Base-by-base conservation (phyloP, 2,888 invertebrate species). In the Drosophila fungiperda region DNA sequence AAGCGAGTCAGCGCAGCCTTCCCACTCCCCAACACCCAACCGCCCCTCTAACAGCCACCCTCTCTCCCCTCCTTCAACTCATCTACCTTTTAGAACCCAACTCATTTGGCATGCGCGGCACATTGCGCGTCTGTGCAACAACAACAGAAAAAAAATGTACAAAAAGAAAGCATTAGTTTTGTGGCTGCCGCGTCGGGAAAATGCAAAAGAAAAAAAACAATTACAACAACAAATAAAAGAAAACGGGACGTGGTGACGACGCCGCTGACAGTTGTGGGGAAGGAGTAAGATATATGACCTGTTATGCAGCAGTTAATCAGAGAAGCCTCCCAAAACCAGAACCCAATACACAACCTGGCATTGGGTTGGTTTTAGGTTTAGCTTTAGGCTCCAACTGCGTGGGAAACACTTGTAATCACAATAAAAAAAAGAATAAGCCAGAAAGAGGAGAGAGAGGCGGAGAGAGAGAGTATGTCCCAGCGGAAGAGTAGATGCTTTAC, bases 71-170 rank as follows among this genome's bases (percentile, higher is more conserved):
- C 52, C 45, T 15, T 12, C 5, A 5, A 23, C 9, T 8, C 40
- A 9, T 6, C 29, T 20, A 5, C 6, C 4, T n/a, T 12, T 26
- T 36, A 32, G 38, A 42, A 40, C 57, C 59, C 20, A 45, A 54
- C 78, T 89, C 87, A 89, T 87, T 89, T 83, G 74, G 80, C 87
- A 87, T 89, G 87, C 87, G 74, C 79, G 65, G 76, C 81, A 76
- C 80, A 87, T 84, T 72, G 82, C 87, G 77, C 82, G 87, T 84
- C 81, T 83, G 23, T 67, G 84, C 73, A 81, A 79, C 78, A 80
- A 29, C 26, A 26, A 29, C 29, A 35, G 23, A 4, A 15, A 15
- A 8, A 48, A 82, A 79, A 81, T 3, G 0, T 0, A 29, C 29
- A 64, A 65, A 45, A 15, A 45, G 23, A 45, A 15, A 23, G 15